Conservation (phyloP, 2,888 invertebrate genomes). For the Pheosia gnoma region DNA sequence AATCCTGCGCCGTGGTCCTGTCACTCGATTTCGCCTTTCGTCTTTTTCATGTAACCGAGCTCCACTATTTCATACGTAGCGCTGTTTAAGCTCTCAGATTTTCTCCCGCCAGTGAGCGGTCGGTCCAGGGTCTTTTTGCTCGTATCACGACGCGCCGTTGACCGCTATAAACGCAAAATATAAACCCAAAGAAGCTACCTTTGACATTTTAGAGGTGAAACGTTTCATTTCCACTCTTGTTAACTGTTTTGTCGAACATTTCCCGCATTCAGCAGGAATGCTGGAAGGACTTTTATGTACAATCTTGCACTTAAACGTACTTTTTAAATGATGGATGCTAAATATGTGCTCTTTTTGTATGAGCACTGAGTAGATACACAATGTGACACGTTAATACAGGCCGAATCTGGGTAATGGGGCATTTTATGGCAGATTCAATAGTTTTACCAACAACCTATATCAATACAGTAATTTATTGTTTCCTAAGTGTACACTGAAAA, state of each 20-base stretch:
- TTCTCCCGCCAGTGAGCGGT: slow-evolving; percentile 77
- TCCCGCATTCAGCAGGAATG: slow-evolving; percentile 56
- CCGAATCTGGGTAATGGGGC: no score
- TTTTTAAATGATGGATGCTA: slow-evolving; percentile 19
- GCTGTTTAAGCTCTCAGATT: slow-evolving; percentile 84
- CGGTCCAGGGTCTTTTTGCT: slow-evolving; percentile 72
- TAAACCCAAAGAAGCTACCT: slow-evolving; percentile 81
- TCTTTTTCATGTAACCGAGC: slow-evolving; percentile 84
- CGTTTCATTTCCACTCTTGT: slow-evolving; percentile 71
- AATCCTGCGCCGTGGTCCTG: slow-evolving; percentile 78
- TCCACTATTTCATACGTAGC: slow-evolving; percentile 82
- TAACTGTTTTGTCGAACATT: slow-evolving; percentile 65
- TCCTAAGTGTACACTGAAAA: no score
- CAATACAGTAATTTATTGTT: no score
- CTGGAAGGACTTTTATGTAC: slow-evolving; percentile 45
- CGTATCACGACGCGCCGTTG: slow-evolving; percentile 73
- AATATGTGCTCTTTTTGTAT: slow-evolving; percentile 6
- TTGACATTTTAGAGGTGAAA: slow-evolving; percentile 81
- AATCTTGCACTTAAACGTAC: slow-evolving; percentile 15
- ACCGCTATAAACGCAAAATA: slow-evolving; percentile 83
- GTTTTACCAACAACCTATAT: no score
- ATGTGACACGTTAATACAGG: no score
- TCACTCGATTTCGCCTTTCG: slow-evolving; percentile 82
- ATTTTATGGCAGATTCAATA: no score
- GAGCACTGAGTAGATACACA: not conserved